Percentiles rank a stretch among this genome's conserved stretches.
These are phyloP conservation scores for Cotesia congregata DNA, from an alignment of 2,888 invertebrate genomes.

Conservation along the genomic window DNA sequence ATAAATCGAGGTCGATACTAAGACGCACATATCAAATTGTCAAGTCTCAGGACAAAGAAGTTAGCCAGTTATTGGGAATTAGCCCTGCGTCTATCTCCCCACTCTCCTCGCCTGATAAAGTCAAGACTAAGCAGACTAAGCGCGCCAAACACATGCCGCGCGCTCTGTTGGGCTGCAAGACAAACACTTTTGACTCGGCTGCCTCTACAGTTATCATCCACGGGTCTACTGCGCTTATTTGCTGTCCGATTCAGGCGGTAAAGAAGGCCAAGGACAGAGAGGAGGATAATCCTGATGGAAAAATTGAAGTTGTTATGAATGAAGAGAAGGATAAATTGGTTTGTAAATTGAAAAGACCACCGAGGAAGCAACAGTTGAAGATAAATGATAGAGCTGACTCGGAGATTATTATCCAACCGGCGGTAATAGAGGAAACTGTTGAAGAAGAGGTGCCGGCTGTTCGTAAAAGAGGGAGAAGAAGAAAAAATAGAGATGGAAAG, in stretches of 20 bases:
- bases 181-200: not conserved
- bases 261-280: not conserved
- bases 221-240: slow-evolving; percentile 21
- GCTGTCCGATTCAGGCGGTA: slow-evolving; percentile 5
- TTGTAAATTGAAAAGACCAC: slow-evolving; percentile 55
- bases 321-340: not conserved
- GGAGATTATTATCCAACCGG: slow-evolving; percentile 68
- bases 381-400: slow-evolving; percentile 66
- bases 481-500: slow-evolving; percentile 47
- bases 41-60: not conserved
- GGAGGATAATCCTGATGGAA: not conserved
- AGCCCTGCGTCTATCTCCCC: no score
- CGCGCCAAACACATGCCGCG: slow-evolving; percentile 14
- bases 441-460: slow-evolving; percentile 52
- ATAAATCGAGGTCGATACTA: not conserved
- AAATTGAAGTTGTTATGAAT: not conserved
- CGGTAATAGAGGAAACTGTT: slow-evolving; percentile 57
- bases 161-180: slow-evolving; percentile 19
- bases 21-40: not conserved
- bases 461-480: slow-evolving; percentile 57
- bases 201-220: slow-evolving; percentile 19
- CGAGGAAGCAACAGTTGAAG: slow-evolving; percentile 66
- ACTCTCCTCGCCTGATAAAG: not conserved
- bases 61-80: not conserved
- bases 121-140: not conserved